Evolutionary conservation across 2,888 invertebrate genomes (phyloP).

Genomic region (Marronus borbonicus): DNA sequence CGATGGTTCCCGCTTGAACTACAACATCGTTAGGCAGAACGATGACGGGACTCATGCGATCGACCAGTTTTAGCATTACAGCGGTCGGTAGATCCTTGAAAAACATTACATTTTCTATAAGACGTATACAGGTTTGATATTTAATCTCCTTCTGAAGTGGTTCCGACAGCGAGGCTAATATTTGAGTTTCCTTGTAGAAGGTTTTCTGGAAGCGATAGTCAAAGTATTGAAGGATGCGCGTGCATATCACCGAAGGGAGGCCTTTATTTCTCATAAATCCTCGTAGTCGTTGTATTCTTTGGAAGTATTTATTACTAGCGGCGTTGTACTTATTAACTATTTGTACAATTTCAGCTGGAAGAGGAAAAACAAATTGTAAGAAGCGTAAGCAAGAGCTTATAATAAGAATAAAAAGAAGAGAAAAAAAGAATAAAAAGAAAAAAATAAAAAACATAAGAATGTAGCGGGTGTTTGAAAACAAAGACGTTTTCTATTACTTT

Average conservation of each 20-base stretch:
- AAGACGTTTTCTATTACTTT: too few species aligned
- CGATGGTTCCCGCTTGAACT: slow-evolving; percentile 64
- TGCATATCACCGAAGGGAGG: slow-evolving; percentile 65
- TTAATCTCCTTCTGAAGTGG: slow-evolving; percentile 66
- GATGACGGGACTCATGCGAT: slow-evolving; percentile 64
- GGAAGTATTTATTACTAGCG: slow-evolving; percentile 60
- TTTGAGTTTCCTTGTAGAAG: slow-evolving; percentile 67
- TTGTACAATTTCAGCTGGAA: slow-evolving; percentile 59
- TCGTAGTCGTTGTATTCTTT: slow-evolving; percentile 65
- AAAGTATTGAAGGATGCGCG: slow-evolving; percentile 66
- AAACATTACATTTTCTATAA: slow-evolving; percentile 66
- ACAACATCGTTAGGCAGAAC: slow-evolving; percentile 68
- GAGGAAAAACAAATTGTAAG: not conserved
- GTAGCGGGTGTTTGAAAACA: too few species aligned
- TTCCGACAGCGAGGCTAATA: slow-evolving; percentile 68
- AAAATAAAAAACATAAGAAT: too few species aligned
- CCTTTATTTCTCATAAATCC: slow-evolving; percentile 70
- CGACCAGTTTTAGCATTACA: slow-evolving; percentile 62
- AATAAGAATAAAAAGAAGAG: too few species aligned
- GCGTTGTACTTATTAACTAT: slow-evolving; percentile 59
- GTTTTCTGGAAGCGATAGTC: slow-evolving; percentile 68
- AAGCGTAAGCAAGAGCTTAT: too few species aligned
- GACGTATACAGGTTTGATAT: slow-evolving; percentile 64
- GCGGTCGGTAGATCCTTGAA: slow-evolving; percentile 65
- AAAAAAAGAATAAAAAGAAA: too few species aligned